Evolutionary conservation across 2,113 vertebrate species (phyloP).

Genomic region (Catharus minimus): DNA sequence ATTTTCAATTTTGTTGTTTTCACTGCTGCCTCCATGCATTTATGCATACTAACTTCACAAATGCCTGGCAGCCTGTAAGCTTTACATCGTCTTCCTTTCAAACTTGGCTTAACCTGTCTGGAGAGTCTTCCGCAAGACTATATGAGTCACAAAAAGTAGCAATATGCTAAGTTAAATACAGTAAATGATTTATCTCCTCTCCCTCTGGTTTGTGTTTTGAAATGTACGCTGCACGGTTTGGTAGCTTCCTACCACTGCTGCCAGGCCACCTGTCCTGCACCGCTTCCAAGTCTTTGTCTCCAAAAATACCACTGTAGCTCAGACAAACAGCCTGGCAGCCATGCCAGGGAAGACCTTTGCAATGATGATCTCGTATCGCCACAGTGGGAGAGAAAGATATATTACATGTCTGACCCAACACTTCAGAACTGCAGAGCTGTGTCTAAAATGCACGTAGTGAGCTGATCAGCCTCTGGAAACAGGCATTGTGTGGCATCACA

Average conservation of each 20-base stretch:
- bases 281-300: slow-evolving; percentile 44
- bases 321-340: slow-evolving; percentile 51
- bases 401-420: neutral
- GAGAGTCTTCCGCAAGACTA: slow-evolving; percentile 23
- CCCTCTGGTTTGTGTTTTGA: slow-evolving; percentile 57
- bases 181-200: slow-evolving; percentile 64
- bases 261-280: slow-evolving; percentile 67
- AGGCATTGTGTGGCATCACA: neutral
- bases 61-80: neutral
- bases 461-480: neutral
- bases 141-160: slow-evolving; percentile 58
- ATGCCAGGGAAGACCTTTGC: slow-evolving; percentile 57
- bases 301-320: slow-evolving; percentile 66
- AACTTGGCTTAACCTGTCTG: neutral
- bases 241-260: slow-evolving; percentile 62
- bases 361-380: neutral
- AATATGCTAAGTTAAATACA: slow-evolving; percentile 67
- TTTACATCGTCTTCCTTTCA: neutral
- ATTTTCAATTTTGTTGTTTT: neutral
- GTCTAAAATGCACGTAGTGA: neutral
- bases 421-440: neutral
- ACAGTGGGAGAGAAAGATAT: slow-evolving; percentile 15
- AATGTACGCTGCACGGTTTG: slow-evolving; percentile 49
- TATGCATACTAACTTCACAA: neutral
- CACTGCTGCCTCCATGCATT: neutral